phyloP scores from a whole-genome alignment of 2,888 invertebrate genomes.

The Torymus aiolomorphi region DNA sequence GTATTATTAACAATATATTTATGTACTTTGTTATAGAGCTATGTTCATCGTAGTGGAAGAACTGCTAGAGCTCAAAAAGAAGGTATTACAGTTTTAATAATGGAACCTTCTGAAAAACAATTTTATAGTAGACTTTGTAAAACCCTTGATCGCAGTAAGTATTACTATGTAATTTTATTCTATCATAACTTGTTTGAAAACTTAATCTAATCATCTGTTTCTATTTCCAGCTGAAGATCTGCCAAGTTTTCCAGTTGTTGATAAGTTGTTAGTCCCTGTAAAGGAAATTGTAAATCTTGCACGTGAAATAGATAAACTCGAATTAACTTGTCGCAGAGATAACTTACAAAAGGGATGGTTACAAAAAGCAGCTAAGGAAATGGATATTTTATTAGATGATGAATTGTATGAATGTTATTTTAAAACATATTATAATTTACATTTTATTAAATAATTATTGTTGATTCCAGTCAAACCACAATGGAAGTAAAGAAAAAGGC shows the following conservation, averaged over 20 bases:
- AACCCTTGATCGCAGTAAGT: constrained; percentile 89
- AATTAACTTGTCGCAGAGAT: constrained; percentile 81
- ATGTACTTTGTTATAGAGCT: constrained; percentile 80
- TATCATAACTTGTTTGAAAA: not conserved
- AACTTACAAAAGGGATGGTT: constrained; percentile 89
- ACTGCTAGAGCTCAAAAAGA: constrained; percentile 93
- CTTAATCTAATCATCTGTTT: constrained; percentile 14
- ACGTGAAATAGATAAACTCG: constrained; percentile 86
- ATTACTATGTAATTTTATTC: not conserved
- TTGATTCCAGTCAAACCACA: constrained; percentile 67
- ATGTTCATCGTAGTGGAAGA: constrained; percentile 96
- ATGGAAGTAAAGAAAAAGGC: constrained; percentile 72
- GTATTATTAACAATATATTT: not conserved
- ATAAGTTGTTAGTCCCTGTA: constrained; percentile 80
- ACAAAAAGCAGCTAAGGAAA: constrained; percentile 89
- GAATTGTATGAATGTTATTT: constrained; percentile 70
- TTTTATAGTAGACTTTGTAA: constrained; percentile 88
- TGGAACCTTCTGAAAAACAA: constrained; percentile 91
- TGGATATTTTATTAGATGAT: constrained; percentile 94
- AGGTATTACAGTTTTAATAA: constrained; percentile 93
- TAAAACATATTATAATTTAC: constrained; percentile 39
- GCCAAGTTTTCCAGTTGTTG: constrained; percentile 87
- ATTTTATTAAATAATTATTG: no score
- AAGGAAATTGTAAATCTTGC: constrained; percentile 87
- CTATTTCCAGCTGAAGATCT: constrained; percentile 84